Conservation (phyloP, 2,888 invertebrate genomes). For the Agrochola circellaris region DNA sequence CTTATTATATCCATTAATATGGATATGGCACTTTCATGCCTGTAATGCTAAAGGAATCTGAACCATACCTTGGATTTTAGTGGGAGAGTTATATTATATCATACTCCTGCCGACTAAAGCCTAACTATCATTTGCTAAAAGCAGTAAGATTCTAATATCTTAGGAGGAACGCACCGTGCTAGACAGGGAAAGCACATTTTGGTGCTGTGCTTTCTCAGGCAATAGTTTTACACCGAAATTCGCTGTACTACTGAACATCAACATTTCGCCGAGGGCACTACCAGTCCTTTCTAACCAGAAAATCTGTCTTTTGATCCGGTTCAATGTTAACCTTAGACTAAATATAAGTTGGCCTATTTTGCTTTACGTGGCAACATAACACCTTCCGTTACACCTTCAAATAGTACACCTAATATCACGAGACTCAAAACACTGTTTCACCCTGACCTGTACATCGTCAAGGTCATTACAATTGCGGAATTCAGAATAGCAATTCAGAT, state of each 20-base stretch:
- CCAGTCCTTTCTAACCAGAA: neutral
- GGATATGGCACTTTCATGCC: slow-evolving; percentile 1
- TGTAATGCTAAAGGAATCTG: neutral
- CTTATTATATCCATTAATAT: neutral
- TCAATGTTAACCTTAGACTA: neutral
- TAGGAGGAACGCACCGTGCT: neutral
- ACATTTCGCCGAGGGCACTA: too few relatives aligned
- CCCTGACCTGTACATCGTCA: slow-evolving; percentile 49
- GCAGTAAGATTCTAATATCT: neutral
- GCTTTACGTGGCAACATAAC: neutral
- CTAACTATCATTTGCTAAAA: neutral
- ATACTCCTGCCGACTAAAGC: neutral
- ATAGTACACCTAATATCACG: slow-evolving; percentile 2
- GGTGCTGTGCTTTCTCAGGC: neutral
- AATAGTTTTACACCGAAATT: neutral
- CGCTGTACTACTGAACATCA: neutral
- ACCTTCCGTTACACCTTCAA: slow-evolving; percentile 22
- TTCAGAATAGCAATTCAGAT: slow-evolving; percentile 28
- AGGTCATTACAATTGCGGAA: slow-evolving; percentile 50
- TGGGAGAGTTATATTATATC: neutral
- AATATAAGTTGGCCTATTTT: neutral
- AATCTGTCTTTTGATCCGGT: neutral
- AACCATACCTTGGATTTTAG: neutral
- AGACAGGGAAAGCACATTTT: neutral
- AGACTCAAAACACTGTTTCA: slow-evolving; percentile 15